Conservation (phyloP, 2,888 invertebrate genomes). For the Hirtodrosophila cameraria region DNA sequence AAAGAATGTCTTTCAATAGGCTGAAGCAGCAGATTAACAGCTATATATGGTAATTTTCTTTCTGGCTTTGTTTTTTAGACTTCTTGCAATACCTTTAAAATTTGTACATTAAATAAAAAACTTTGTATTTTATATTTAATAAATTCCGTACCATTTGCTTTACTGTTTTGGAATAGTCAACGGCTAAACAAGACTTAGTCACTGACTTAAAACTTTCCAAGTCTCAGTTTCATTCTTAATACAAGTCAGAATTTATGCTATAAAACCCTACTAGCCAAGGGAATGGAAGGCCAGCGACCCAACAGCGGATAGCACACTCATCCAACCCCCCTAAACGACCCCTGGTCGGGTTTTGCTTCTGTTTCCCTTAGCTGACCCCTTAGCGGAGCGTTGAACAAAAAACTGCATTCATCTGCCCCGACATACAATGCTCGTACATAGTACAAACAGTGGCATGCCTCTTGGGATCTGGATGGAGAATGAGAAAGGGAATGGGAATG, state of each 20-base stretch:
- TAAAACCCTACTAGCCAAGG: constrained; percentile 34
- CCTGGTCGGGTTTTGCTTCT: not conserved
- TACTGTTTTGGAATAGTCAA: not conserved
- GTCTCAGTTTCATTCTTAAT: constrained; percentile 36
- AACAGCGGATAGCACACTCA: not conserved
- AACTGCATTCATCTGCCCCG: constrained; percentile 70
- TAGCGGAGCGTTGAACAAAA: constrained; percentile 54
- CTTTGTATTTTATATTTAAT: constrained; percentile 19
- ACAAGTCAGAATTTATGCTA: constrained; percentile 69
- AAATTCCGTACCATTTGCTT: not conserved
- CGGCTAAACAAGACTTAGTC: constrained; percentile 27
- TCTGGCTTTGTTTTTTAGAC: too few species aligned
- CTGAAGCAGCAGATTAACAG: too few species aligned
- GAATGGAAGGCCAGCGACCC: constrained; percentile 64
- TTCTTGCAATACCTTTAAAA: too few species aligned
- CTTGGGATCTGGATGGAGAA: constrained; percentile 56
- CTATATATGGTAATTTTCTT: too few species aligned
- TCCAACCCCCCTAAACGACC: not conserved
- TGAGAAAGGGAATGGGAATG: constrained; percentile 3
- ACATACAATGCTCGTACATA: constrained; percentile 41
- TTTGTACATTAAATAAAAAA: constrained; percentile 18
- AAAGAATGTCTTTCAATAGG: too few species aligned
- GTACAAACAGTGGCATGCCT: constrained; percentile 70
- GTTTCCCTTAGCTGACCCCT: constrained; percentile 46
- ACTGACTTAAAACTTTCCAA: constrained; percentile 21